Evolutionary conservation across 2,888 invertebrate species (phyloP), one percentile per base, ranked within the genome.

Genomic region (Ectropis crepuscularia): DNA sequence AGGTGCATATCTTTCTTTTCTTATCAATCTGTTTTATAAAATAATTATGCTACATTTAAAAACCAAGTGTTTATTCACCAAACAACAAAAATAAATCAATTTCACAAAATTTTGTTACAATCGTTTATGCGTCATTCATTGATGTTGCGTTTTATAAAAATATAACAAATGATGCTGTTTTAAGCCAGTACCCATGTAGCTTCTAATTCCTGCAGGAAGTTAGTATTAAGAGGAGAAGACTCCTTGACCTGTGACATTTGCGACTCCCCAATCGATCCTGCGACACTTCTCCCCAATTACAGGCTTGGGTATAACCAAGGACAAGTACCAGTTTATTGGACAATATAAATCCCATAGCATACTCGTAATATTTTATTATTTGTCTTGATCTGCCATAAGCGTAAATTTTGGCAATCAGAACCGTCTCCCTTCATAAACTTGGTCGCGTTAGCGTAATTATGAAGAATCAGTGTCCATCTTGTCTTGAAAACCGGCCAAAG

Each of bases 361-460:
- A 11, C 43, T 16, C 47, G 28, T 48, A 49, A 57, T 48, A 45
- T 47, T 57, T 51, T 62, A 57, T 53, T 57, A 57, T 46, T 53
- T 62, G 41, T 47, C 51, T 49, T 54, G 53, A 51, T 57, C 53
- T 57, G 51, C 51, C 57, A 41, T 57, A 49, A 50, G 41, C 54
- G 67, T 54, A 58, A 65, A 62, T 72, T 68, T 65, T 57, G 61
- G 57, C 57, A 49, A 67, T 65, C 67, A 62, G 62, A 49, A 53
- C 57, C 63, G 59, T 62, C 67, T 68, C 63, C 43, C 58, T 57
- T 57, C 70, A 70, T 72, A 70, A 70, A 70, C 43, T 63, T 54
- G 54, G 53, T 61, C 57, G 65, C 59, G 45, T 65, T 48, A 48
- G 57, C 50, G 69, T 67, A 68, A 72, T 72, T 68, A 72, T 64